phyloP scores from a whole-genome alignment of 2,888 invertebrate genomes.

The Allacma fusca region DNA sequence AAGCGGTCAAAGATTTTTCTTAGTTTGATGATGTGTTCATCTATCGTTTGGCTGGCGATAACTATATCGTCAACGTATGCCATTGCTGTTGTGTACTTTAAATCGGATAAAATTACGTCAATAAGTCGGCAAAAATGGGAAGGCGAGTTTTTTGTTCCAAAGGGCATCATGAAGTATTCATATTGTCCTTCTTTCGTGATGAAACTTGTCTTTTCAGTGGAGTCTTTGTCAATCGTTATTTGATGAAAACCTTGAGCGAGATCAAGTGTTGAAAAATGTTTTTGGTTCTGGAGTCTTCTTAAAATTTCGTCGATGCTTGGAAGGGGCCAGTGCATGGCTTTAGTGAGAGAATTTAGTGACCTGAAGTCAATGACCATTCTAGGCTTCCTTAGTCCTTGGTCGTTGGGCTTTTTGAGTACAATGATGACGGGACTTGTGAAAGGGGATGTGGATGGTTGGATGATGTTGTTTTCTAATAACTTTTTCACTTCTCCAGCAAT shows the following conservation, averaged over 20 bases:
- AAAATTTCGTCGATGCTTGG: background rate
- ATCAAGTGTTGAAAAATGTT: background rate
- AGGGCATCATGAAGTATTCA: background rate
- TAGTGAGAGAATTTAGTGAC: background rate
- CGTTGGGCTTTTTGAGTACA: background rate
- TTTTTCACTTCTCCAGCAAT: background rate
- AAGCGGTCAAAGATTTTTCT: background rate
- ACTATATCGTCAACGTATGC: background rate
- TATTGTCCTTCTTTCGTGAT: background rate
- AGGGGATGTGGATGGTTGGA: constrained; percentile 11
- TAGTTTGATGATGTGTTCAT: background rate
- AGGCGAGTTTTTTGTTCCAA: background rate
- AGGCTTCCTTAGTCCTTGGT: background rate
- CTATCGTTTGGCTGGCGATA: background rate
- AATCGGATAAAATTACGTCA: background rate
- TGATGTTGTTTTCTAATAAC: background rate
- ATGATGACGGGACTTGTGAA: background rate
- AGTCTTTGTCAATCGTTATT: too few species aligned
- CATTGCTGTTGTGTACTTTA: background rate
- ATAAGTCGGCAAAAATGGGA: background rate
- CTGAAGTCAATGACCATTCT: background rate
- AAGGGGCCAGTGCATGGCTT: background rate
- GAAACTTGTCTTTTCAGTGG: background rate
- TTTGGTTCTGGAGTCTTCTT: background rate
- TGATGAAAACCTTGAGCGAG: background rate